Evolutionary conservation across 2,113 vertebrate species (phyloP).

Genomic region (Lasiurus cinereus): DNA sequence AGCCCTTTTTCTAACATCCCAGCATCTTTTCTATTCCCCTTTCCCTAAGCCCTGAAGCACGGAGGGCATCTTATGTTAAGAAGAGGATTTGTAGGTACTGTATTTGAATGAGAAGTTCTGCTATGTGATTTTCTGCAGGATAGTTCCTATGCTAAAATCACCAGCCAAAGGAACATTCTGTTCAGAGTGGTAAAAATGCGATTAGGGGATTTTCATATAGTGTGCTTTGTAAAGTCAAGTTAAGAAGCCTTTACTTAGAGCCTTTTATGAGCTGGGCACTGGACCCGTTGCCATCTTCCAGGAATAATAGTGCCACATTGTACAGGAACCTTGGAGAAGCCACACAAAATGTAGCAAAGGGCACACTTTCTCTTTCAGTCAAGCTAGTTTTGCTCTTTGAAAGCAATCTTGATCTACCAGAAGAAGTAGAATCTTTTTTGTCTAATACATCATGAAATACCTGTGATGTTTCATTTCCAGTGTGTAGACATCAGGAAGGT

Average conservation of each 20-base stretch:
- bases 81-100: slow-evolving; percentile 17
- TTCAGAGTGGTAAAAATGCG: slow-evolving; percentile 51
- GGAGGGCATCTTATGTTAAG: slow-evolving; percentile 10
- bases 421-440: not conserved
- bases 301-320: not conserved
- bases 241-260: slow-evolving; percentile 2
- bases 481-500: not conserved
- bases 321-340: not conserved
- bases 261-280: not conserved
- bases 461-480: not conserved
- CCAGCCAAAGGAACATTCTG: not conserved
- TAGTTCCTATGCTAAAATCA: slow-evolving; percentile 31
- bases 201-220: not conserved
- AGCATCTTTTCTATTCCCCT: slow-evolving; percentile 31
- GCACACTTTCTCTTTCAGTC: not conserved
- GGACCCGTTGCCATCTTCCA: not conserved
- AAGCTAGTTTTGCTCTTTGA: not conserved
- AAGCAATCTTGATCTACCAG: not conserved
- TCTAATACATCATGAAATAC: not conserved
- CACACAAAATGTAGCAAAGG: not conserved
- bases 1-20: not conserved
- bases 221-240: not conserved
- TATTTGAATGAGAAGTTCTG: slow-evolving; percentile 13
- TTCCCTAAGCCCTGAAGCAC: not conserved
- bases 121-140: slow-evolving; percentile 40